phyloP scores from a whole-genome alignment of 1,140 invertebrate species.

The Antheraea pernyi region DNA sequence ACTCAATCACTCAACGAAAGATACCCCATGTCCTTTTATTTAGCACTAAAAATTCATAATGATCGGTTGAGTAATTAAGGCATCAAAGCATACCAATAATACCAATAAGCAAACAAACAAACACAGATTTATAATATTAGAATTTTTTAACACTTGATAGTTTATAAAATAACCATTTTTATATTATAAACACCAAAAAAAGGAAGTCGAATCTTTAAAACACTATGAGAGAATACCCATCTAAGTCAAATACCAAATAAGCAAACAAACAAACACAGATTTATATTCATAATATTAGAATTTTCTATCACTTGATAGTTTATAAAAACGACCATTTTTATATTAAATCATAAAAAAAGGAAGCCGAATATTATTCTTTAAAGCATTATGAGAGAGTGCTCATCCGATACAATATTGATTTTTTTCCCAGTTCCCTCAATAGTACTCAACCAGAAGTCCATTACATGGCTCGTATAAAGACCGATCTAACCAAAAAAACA shows the following conservation, averaged over 20 bases:
- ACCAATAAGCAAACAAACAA: no score
- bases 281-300: no score
- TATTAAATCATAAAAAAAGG: neutral
- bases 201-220: neutral
- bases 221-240: neutral
- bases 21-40: no score
- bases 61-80: no score
- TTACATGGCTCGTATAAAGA: conserved; percentile 2
- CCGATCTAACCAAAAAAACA: conserved; percentile 5
- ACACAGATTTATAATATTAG: no score
- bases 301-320: no score
- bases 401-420: neutral
- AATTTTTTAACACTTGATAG: no score
- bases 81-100: no score
- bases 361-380: neutral
- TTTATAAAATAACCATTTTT: neutral
- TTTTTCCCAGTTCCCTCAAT: neutral
- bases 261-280: no score
- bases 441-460: conserved; percentile 1
- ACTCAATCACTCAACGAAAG: no score
- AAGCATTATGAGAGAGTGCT: neutral
- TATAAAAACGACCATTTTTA: neutral
- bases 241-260: no score
- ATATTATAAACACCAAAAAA: neutral
- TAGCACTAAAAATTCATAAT: no score